phyloP scores from a whole-genome alignment of 2,113 vertebrate genomes.

The Pluvianellus socialis region DNA sequence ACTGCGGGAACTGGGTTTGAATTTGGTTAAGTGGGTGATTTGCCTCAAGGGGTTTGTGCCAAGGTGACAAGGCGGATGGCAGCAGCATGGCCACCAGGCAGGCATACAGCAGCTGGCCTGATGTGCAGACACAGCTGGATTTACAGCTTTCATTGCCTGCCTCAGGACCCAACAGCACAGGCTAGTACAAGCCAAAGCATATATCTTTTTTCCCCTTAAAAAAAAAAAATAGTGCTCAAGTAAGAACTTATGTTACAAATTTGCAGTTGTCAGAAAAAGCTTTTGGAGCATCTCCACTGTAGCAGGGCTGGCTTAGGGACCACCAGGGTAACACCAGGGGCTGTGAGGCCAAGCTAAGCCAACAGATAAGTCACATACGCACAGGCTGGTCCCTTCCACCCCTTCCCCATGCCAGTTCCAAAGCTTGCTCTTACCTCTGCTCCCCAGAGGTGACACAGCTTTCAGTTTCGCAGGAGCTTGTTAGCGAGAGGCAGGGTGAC shows the following conservation, averaged over 20 bases:
- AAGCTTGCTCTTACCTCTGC: not conserved
- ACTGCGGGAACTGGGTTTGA: not conserved
- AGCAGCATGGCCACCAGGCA: fast-evolving
- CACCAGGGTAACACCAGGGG: fast-evolving
- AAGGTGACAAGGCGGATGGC: not conserved
- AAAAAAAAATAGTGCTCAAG: not conserved
- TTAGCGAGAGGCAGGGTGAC: fast-evolving
- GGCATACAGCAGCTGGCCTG: not conserved
- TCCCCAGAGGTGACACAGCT: not conserved
- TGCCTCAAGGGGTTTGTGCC: not conserved
- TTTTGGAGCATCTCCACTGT: not conserved
- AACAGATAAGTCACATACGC: not conserved
- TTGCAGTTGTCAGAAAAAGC: not conserved
- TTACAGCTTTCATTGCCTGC: not conserved
- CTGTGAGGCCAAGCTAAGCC: not conserved
- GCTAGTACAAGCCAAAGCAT: not conserved
- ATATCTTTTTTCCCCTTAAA: not conserved
- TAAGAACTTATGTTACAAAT: not conserved
- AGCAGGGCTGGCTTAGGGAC: not conserved
- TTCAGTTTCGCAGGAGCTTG: fast-evolving
- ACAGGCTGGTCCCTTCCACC: not conserved
- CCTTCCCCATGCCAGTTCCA: not conserved
- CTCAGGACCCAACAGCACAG: not conserved
- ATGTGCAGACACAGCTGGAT: not conserved
- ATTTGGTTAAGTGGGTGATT: not conserved